Evolutionary conservation across 2,888 invertebrate species (phyloP), one percentile per base, ranked within the genome.

Genomic region (Trisateles emortualis): DNA sequence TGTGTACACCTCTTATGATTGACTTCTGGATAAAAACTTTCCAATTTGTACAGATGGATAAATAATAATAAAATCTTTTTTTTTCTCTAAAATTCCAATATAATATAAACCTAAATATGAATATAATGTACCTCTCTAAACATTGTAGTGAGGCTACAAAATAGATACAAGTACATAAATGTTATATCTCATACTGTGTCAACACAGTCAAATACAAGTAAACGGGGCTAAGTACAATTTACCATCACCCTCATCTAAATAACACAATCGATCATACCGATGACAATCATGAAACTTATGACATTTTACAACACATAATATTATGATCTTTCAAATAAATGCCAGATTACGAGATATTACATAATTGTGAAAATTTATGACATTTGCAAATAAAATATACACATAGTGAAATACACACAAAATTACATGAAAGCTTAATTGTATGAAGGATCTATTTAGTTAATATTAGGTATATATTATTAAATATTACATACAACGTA

Each of bases 291-390:
- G 49, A 67, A 33, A 48, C 45, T 57, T 64, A 6, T 55, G 59
- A 64, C 46, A 46, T 63, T 57, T 64, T 63, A 71, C 64, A 68
- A 71, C 64, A 77, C 68, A 64, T 65, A 71, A 47, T 68, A 71
- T 61, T 68, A 71, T 63, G 64, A 72, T 72, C 69, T 49, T 77
- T 68, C 35, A 77, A 77, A 79, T 85, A 86, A 86, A 85, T 85
- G 85, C 85, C 79, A 72, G 74, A 78, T 64, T 64, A 66, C 58
- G 64, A 74, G 66, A 77, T 74, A 61, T 57, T n/a, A n/a, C n/a
- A n/a, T n/a, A n/a, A n/a, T 65, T 55, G 58, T 65, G 59, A 68
- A 59, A 59, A 13, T 53, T 68, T 58, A 73, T 63, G 66, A 75
- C 45, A 64, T 72, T 68, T 57, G 68, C 69, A 72, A 76, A 72